phyloP scores from a whole-genome alignment of 2,113 vertebrate genomes.

The Oncorhynchus tshawytscha region DNA sequence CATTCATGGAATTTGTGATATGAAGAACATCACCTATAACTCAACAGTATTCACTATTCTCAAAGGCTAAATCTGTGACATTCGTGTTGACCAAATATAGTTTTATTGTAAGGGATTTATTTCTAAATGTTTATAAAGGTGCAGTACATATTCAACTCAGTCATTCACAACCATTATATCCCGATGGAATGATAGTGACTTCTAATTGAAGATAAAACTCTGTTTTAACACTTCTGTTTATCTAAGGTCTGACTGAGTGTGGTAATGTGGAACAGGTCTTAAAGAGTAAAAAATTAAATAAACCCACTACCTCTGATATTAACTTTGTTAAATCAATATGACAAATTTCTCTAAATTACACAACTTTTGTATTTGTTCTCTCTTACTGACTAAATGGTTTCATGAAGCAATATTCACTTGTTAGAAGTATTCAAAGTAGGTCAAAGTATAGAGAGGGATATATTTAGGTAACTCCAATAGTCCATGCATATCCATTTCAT shows the following conservation, averaged over 20 bases:
- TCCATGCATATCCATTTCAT: no score
- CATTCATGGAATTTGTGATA: neutral
- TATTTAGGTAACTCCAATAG: neutral
- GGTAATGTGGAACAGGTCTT: slow-evolving; percentile 36
- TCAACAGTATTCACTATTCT: neutral
- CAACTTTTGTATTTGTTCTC: neutral
- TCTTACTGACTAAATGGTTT: neutral
- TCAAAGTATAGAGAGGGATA: neutral
- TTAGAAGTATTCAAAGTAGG: neutral
- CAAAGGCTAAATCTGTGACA: no score
- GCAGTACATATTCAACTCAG: neutral
- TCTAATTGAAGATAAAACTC: slow-evolving; percentile 39
- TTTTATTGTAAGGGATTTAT: no score
- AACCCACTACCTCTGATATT: slow-evolving; percentile 25
- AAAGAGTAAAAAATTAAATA: slow-evolving; percentile 1
- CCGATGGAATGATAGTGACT: slow-evolving; percentile 5
- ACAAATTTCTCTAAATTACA: slow-evolving; percentile 21
- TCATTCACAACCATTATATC: neutral
- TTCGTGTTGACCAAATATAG: no score
- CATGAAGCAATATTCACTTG: neutral
- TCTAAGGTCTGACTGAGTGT: slow-evolving; percentile 47
- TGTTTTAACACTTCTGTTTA: slow-evolving; percentile 42
- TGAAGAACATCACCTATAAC: neutral
- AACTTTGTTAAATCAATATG: slow-evolving; percentile 38
- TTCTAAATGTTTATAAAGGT: no score